Base-by-base conservation (phyloP, 2,888 invertebrate genomes). In the Acanthococcus lagerstroemiae region DNA sequence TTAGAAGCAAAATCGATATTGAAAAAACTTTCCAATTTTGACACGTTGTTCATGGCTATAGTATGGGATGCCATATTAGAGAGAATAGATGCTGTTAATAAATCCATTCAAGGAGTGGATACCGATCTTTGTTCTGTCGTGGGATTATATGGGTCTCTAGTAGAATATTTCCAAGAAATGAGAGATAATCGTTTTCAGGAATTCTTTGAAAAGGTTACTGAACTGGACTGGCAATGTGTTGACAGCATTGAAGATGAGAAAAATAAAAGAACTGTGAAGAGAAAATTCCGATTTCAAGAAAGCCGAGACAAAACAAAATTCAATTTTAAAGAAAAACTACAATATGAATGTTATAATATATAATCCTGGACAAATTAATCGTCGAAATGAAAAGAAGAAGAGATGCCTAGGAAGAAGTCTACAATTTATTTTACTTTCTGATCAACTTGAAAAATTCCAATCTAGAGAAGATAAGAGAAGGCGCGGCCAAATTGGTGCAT, bases 361-460 rank as follows among this genome's bases (percentile, higher is more conserved):
- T 63, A 12, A 52, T 63, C 22, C 27, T 63, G 26, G 63, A 60
- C 26, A 60, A 60, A 60, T 46, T 60, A 24, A 46, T 46, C 15
- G 12, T 27, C 21, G 60, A 48, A 60, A 19, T 60, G 44, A 25
- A 17, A 46, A 46, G 46, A 22, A 50, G 61, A 68, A 67, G 50
- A 67, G 67, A 50, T 63, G 26, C 37, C 44, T 68, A n/a, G 9
- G 65, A 57, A 26, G 45, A 21, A 52, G 54, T 50, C 61, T 66
- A 67, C 63, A 67, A 67, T 57, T 54, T 45, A 27, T 70, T 70
- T 60, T 66, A 65, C 37, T 70, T 67, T 65, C 56, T 69, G 44
- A 60, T 67, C 48, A 25, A 67, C 6, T 60, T 67, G 27, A 19
- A 25, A 50, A 27, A 48, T 48, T 26, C 30, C 26, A 25, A 21